These are phyloP conservation scores for Allacma fusca DNA, from an alignment of 2,888 invertebrate species.

Conservation along the genomic window DNA sequence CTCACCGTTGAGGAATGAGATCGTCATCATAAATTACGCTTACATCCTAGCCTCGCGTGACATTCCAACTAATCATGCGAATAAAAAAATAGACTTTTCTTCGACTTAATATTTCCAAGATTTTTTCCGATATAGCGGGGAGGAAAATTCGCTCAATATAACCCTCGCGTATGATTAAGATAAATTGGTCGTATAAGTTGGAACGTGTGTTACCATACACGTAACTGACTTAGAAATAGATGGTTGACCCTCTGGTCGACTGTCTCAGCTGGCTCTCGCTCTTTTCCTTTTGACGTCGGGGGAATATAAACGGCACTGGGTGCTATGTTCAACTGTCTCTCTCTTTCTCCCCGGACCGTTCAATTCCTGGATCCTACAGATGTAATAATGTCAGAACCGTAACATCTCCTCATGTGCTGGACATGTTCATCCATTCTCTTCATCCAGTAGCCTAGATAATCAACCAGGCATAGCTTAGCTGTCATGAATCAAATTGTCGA, in stretches of 20 bases:
- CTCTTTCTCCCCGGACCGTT: not conserved
- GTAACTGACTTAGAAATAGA: not conserved
- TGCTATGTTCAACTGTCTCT: not conserved
- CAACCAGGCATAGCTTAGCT: slow-evolving; percentile 26
- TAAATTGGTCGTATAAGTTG: slow-evolving; percentile 23
- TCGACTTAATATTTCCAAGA: slow-evolving; percentile 34
- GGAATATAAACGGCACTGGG: not conserved
- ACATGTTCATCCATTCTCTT: not conserved
- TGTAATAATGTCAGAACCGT: slow-evolving; percentile 37
- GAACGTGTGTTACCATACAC: slow-evolving; percentile 17
- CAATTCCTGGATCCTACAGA: slow-evolving; percentile 25
- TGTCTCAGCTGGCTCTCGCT: slow-evolving; percentile 15
- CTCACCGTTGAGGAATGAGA: slow-evolving; percentile 6
- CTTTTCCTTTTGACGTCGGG: slow-evolving; percentile 13
- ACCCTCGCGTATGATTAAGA: slow-evolving; percentile 35
- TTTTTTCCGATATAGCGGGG: slow-evolving; percentile 17
- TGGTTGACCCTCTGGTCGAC: slow-evolving; percentile 22
- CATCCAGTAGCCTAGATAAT: slow-evolving; percentile 14
- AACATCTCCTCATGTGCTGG: slow-evolving; percentile 3
- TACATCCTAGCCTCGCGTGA: slow-evolving; percentile 19
- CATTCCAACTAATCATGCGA: slow-evolving; percentile 26
- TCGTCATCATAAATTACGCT: slow-evolving; percentile 23
- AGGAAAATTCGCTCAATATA: slow-evolving; percentile 22
- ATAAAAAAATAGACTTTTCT: slow-evolving; percentile 28
- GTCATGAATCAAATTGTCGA: slow-evolving; percentile 31